These are phyloP conservation scores for Ichneumoninae sp. DNA, from an alignment of 2,888 invertebrate species.

Conservation along the genomic window DNA sequence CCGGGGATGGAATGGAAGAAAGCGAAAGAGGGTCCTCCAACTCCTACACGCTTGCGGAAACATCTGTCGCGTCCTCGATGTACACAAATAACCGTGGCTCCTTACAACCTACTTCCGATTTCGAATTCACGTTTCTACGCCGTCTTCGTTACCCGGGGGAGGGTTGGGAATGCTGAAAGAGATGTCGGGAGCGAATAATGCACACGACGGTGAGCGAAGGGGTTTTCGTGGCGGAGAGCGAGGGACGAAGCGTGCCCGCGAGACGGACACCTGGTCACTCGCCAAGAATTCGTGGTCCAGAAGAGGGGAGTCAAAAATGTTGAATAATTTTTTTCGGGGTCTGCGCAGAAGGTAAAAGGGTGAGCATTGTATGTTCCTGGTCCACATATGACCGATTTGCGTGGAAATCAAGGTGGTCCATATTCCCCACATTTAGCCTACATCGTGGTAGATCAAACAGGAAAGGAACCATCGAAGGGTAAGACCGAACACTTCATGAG, in stretches of 20 bases:
- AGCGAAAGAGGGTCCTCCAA: constrained; percentile 17
- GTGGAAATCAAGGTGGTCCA: too few species aligned
- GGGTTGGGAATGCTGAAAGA: constrained; percentile 45
- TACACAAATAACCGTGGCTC: constrained; percentile 55
- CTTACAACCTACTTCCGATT: constrained; percentile 72
- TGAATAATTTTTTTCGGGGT: neutral
- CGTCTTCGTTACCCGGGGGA: neutral
- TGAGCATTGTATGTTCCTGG: too few species aligned
- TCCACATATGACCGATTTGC: too few species aligned
- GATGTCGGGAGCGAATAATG: constrained; percentile 29
- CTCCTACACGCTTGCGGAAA: constrained; percentile 62
- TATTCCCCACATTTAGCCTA: too few species aligned
- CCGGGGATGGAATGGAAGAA: constrained; percentile 36
- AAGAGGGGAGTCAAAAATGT: neutral
- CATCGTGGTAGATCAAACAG: neutral
- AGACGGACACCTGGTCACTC: constrained; percentile 63
- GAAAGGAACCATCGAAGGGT: neutral
- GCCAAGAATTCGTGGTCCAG: constrained; percentile 30
- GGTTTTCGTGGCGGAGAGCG: constrained; percentile 32
- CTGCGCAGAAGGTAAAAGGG: neutral
- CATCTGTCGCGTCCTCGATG: constrained; percentile 70
- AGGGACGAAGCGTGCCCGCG: constrained; percentile 61
- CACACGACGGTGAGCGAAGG: constrained; percentile 30
- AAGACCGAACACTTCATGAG: constrained; percentile 26
- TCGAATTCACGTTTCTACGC: constrained; percentile 58